Conservation (phyloP, 2,113 vertebrate species). For the Xerus inauris region DNA sequence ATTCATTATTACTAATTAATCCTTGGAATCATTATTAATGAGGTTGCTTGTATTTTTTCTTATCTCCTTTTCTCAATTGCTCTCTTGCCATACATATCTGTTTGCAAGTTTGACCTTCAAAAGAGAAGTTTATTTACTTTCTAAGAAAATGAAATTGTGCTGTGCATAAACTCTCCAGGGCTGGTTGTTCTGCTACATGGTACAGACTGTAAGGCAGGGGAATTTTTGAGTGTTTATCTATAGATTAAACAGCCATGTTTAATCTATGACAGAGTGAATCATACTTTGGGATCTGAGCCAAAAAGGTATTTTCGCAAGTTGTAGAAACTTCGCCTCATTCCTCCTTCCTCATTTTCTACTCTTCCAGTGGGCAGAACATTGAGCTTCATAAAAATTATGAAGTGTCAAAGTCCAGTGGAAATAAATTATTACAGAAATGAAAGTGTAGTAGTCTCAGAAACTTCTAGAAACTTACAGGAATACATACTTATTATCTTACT, state of each 20-base stretch:
- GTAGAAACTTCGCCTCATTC: neutral
- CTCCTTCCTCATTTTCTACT: neutral
- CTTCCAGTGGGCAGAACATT: neutral
- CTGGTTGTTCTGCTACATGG: too few species aligned
- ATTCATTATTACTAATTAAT: neutral
- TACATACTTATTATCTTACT: neutral
- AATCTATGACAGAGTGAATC: neutral
- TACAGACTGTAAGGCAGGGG: neutral
- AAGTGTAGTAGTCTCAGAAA: neutral
- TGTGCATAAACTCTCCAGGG: neutral
- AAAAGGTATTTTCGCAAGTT: neutral
- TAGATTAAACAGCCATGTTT: neutral
- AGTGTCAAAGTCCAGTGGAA: neutral
- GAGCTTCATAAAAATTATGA: neutral
- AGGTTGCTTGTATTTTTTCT: neutral
- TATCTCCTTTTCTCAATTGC: neutral
- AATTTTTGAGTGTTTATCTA: neutral
- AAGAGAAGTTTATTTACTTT: neutral
- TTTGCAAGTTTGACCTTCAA: neutral
- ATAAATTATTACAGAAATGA: conserved; percentile 1
- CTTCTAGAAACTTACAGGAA: neutral
- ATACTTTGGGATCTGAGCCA: neutral
- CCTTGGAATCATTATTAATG: neutral
- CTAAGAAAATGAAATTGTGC: neutral
- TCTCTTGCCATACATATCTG: neutral